A percentile compares a stretch with the other conserved stretches of the same genome.
These are phyloP conservation scores for Numida meleagris DNA, from an alignment of 2,113 vertebrate genomes.

Conservation along the genomic window DNA sequence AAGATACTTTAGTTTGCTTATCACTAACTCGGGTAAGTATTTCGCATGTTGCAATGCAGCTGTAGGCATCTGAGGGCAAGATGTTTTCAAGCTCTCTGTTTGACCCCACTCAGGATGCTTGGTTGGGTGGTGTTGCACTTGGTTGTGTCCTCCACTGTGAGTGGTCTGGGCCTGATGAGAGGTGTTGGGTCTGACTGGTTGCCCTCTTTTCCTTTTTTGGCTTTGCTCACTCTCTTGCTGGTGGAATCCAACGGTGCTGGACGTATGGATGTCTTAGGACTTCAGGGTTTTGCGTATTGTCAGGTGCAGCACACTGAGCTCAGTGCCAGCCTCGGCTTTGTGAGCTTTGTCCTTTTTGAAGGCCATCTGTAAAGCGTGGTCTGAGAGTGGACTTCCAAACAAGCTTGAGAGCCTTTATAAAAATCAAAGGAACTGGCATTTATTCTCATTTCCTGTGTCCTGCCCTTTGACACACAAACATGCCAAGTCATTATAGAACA, in stretches of 20 bases:
- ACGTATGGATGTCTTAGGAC: not conserved
- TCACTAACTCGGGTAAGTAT: not conserved
- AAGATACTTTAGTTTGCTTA: not conserved
- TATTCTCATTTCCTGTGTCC: not conserved
- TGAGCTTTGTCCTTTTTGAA: not conserved
- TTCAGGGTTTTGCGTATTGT: not conserved
- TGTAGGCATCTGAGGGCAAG: not conserved
- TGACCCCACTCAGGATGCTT: not conserved
- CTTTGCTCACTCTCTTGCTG: not conserved
- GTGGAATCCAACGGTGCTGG: not conserved
- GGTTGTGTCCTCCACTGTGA: not conserved
- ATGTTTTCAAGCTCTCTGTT: not conserved
- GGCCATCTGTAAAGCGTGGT: not conserved
- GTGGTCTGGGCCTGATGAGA: not conserved
- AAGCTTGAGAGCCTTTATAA: not conserved
- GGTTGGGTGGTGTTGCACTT: not conserved
- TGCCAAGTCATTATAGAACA: not conserved
- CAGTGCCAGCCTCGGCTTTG: not conserved
- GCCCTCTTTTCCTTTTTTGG: not conserved
- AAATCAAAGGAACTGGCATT: not conserved
- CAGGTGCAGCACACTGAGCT: not conserved
- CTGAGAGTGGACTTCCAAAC: not conserved
- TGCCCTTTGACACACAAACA: rapidly evolving
- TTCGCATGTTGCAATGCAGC: not conserved
- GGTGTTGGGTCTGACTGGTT: not conserved